Conservation (phyloP, 2,888 invertebrate genomes). For the Baccha elongata region DNA sequence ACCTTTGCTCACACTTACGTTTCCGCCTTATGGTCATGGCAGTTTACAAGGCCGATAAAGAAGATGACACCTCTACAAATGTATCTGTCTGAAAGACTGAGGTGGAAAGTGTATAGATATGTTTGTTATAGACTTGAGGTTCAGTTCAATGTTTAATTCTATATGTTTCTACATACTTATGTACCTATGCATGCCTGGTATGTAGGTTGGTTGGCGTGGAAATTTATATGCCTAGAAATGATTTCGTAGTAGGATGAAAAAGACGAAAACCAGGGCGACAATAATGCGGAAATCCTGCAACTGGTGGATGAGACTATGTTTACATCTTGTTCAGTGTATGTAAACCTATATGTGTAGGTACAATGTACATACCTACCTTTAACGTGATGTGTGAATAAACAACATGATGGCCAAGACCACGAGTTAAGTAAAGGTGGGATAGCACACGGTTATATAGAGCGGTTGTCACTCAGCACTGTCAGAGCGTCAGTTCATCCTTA, state of each 20-base stretch:
- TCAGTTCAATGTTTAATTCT: no score
- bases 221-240: constrained; percentile 17
- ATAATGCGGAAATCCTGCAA: constrained; percentile 47
- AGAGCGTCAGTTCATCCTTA: constrained; percentile 18
- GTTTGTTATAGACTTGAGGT: no score
- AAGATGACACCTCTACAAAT: not conserved
- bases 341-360: not conserved
- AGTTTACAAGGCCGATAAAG: constrained; percentile 5
- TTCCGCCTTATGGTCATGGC: not conserved
- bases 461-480: constrained; percentile 6
- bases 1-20: not conserved
- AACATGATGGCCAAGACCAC: constrained; percentile 21
- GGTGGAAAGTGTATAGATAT: not conserved
- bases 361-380: not conserved
- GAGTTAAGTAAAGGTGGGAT: constrained; percentile 48
- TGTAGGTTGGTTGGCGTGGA: not conserved
- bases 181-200: not conserved
- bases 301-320: constrained; percentile 47
- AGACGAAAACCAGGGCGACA: constrained; percentile 30
- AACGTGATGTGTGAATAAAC: not conserved
- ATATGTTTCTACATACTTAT: no score
- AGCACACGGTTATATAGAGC: constrained; percentile 16
- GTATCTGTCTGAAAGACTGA: not conserved
- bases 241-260: constrained; percentile 32
- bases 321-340: not conserved